Evolutionary conservation across 2,888 invertebrate genomes (phyloP).

Genomic region (Zhuqinia jingwanae): DNA sequence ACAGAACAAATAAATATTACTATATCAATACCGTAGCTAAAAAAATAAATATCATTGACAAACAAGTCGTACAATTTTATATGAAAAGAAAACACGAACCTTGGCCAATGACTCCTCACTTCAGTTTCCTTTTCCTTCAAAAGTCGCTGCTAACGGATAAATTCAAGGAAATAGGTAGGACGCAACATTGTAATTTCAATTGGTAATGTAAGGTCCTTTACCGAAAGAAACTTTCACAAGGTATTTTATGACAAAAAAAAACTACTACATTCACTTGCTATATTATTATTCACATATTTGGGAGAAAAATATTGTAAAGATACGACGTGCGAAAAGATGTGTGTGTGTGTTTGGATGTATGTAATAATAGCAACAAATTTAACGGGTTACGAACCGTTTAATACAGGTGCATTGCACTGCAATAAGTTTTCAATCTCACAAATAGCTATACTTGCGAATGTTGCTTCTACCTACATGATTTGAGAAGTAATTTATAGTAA

Average conservation of each 20-base stretch:
- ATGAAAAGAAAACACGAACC: conserved; percentile 38
- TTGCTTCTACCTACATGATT: background rate
- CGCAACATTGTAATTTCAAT: background rate
- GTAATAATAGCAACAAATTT: background rate
- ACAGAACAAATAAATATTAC: background rate
- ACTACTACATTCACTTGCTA: background rate
- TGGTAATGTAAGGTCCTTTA: background rate
- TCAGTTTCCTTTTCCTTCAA: conserved; percentile 17
- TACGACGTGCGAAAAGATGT: background rate
- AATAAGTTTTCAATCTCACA: background rate
- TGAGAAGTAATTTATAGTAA: too few species aligned
- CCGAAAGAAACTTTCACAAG: background rate
- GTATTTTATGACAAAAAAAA: too few species aligned
- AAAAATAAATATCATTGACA: background rate
- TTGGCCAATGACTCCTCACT: conserved; percentile 67
- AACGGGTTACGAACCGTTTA: background rate
- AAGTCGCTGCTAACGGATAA: background rate
- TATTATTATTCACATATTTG: background rate
- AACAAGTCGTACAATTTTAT: too few species aligned
- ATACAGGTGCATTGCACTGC: conserved; percentile 26
- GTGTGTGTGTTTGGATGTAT: too few species aligned
- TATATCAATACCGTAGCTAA: background rate
- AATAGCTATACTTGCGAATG: background rate
- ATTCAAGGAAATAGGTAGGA: background rate
- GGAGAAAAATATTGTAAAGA: background rate